Conservation (phyloP, 2,113 vertebrate species). For the Manacus vitellinus region DNA sequence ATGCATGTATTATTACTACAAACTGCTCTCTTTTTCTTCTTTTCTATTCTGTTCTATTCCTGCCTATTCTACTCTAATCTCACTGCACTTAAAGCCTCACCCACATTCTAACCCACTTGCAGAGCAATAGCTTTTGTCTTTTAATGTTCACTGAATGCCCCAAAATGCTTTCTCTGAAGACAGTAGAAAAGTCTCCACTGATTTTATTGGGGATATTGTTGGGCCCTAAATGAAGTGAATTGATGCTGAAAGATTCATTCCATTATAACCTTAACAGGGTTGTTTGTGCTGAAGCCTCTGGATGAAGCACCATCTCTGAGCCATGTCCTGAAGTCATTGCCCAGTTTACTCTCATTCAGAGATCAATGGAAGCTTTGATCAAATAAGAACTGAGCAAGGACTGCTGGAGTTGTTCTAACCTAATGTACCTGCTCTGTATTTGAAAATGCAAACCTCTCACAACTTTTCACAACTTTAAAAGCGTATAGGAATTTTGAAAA, state of each 20-base stretch:
- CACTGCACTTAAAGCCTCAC: not conserved
- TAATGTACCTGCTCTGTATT: not conserved
- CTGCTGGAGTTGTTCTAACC: not conserved
- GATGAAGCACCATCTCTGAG: not conserved
- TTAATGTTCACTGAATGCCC: not conserved
- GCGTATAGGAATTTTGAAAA: not conserved
- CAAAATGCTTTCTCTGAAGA: not conserved
- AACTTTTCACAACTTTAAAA: not conserved
- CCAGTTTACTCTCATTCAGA: not conserved
- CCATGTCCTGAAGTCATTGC: not conserved
- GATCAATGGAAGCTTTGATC: not conserved
- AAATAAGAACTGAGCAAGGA: not conserved
- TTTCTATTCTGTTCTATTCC: not conserved
- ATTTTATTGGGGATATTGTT: not conserved
- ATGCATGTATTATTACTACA: not conserved
- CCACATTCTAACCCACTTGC: not conserved
- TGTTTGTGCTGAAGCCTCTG: not conserved
- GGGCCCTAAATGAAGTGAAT: not conserved
- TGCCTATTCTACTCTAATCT: not conserved
- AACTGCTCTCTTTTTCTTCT: not conserved
- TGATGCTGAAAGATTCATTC: not conserved
- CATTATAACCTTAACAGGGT: not conserved
- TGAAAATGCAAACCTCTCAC: not conserved
- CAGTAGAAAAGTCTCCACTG: not conserved
- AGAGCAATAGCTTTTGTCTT: not conserved